Base-by-base conservation (phyloP, 1,140 invertebrate species). In the Liolophura sinensis region DNA sequence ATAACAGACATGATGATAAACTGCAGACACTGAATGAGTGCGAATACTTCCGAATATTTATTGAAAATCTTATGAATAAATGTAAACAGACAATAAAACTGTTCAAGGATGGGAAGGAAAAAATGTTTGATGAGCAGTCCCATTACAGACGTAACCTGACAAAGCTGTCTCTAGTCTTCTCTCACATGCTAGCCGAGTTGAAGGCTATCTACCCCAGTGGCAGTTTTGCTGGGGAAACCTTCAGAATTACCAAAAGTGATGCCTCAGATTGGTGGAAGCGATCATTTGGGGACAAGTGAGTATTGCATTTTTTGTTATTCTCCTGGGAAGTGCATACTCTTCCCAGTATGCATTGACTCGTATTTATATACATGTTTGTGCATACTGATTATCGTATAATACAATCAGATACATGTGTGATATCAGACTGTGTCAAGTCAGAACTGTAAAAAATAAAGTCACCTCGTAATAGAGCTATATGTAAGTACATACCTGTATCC, bases 181-280 rank as follows among this genome's bases (percentile, higher is more conserved):
- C 96, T 83, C 98, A 99, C 88, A 99, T 99, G 96, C 88, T 99
- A 66, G 96, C 95, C 82, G 98, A 99, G 87, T 86, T 99, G 48
- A 98, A 98, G 85, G 96, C 98, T 20, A 92, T 99, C 71, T 99
- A 99, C 86, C 97, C 97, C 0, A 85, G 92, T 85, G 96, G 96
- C 27, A 89, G 91, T 16, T 99, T 97, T 87, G 92, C 93, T 55
- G 96, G 96, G 20, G 95, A 98, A 85, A 93, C 95, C 82, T 99
- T 98, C 86, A 90, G 97, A 76, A 99, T 99, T 74, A 99, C 97
- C 20, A 99, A 99, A 86, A 94, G 94, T 73, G 97, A 99, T 87
- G 98, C 98, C 24, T 94, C 96, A 0, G 96, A 99, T 62, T 99
- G 99, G 85, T 99, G 98, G 98, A 94, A 91, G 80, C 90, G 88